phyloP scores from a whole-genome alignment of 2,797 vertebrate genomes.

The Muscicapa striata region DNA sequence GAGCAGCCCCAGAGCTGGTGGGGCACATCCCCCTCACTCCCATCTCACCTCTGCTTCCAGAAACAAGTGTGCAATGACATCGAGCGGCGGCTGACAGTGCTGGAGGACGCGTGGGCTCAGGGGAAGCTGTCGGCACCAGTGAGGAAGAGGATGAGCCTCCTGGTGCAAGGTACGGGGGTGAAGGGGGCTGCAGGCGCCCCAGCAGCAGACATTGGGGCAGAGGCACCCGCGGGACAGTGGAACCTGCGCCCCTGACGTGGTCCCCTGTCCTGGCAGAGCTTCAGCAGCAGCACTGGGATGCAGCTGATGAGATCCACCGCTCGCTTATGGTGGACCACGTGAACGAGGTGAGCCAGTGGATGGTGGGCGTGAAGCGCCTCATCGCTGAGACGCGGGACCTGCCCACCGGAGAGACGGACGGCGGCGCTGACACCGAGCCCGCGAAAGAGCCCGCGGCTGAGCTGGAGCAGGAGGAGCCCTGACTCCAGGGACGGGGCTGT shows the following conservation, averaged over 20 bases:
- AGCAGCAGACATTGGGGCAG: rapidly evolving
- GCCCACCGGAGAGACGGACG: background rate
- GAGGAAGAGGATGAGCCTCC: conserved; percentile 84
- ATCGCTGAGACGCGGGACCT: conserved; percentile 87
- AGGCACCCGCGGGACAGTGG: rapidly evolving
- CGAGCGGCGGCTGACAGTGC: conserved; percentile 82
- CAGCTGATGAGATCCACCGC: conserved; percentile 89
- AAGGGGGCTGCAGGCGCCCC: rapidly evolving
- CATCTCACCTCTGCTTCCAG: conserved; percentile 69
- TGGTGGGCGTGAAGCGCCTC: conserved; percentile 93
- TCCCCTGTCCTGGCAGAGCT: conserved; percentile 78
- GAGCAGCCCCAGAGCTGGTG: background rate
- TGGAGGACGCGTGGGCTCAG: conserved; percentile 86
- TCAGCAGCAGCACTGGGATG: conserved; percentile 80
- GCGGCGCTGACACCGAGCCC: rapidly evolving
- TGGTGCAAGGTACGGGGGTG: conserved; percentile 81
- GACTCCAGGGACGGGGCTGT: background rate
- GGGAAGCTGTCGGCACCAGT: conserved; percentile 86
- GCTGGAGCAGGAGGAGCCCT: background rate
- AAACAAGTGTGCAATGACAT: conserved; percentile 91
- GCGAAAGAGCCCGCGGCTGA: rapidly evolving
- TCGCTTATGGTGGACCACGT: conserved; percentile 94
- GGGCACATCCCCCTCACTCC: background rate
- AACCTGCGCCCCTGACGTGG: rapidly evolving
- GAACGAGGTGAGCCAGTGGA: conserved; percentile 94